Percentiles rank a stretch among this genome's conserved stretches.
These are phyloP conservation scores for Dynastes hyllus DNA, from an alignment of 2,888 invertebrate species.

Conservation along the genomic window DNA sequence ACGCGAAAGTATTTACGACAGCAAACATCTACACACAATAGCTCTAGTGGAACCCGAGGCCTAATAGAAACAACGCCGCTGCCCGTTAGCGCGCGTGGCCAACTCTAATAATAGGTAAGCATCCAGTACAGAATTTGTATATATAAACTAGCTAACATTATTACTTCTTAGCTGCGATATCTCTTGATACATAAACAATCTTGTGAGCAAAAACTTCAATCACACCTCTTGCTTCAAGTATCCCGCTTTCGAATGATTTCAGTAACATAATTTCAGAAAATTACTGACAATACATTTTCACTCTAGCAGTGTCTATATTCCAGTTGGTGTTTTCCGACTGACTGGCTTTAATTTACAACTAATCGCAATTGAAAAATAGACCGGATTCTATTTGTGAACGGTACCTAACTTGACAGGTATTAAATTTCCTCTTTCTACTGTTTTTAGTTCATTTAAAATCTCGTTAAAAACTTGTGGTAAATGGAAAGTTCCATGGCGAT, in stretches of 20 bases:
- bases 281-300: conserved; percentile 11
- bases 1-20: too few relatives aligned
- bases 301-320: not conserved
- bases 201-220: conserved; percentile 1
- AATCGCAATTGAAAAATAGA: conserved; percentile 21
- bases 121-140: too few relatives aligned
- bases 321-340: not conserved
- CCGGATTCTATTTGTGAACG: conserved; percentile 11
- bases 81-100: too few relatives aligned
- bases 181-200: not conserved
- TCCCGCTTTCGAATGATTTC: not conserved
- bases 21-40: too few relatives aligned
- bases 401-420: conserved; percentile 34
- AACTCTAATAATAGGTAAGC: too few relatives aligned
- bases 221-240: not conserved
- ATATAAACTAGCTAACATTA: not conserved
- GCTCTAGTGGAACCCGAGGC: too few relatives aligned
- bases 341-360: conserved; percentile 19
- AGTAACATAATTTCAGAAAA: conserved; percentile 3
- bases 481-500: conserved; percentile 41
- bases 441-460: conserved; percentile 40
- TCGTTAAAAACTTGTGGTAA: conserved; percentile 43
- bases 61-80: too few relatives aligned
- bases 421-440: conserved; percentile 37
- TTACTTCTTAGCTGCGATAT: not conserved